Evolutionary conservation across 2,888 invertebrate genomes (phyloP).

Genomic region (Chrysina gloriosa): DNA sequence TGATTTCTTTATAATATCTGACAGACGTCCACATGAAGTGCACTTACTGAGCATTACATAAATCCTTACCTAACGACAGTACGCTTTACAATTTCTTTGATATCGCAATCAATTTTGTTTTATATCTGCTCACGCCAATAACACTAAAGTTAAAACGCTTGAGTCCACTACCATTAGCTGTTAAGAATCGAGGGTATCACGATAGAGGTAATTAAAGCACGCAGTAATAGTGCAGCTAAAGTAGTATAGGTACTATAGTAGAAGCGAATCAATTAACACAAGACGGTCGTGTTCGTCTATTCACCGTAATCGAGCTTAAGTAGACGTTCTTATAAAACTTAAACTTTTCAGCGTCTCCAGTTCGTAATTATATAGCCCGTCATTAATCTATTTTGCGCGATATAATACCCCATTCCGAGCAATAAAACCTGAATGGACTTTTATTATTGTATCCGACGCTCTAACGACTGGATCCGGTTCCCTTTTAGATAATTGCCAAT

Average conservation of each 20-base stretch:
- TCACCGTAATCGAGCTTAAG: neutral
- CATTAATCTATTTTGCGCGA: constrained; percentile 34
- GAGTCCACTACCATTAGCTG: constrained; percentile 3
- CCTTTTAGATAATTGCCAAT: constrained; percentile 38
- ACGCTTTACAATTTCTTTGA: neutral
- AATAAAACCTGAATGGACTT: constrained; percentile 31
- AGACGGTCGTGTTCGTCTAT: neutral
- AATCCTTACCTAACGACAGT: too few species aligned
- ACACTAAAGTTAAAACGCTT: neutral
- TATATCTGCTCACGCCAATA: neutral
- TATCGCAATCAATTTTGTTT: neutral
- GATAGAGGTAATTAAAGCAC: constrained; percentile 1
- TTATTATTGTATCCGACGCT: constrained; percentile 28
- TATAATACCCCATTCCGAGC: constrained; percentile 29
- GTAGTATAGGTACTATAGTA: neutral
- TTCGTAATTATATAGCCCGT: constrained; percentile 19
- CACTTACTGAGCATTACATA: too few species aligned
- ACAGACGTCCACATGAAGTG: too few species aligned
- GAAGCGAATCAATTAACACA: constrained; percentile 13
- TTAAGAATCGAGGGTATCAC: constrained; percentile 10
- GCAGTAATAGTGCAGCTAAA: neutral
- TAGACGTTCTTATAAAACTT: neutral
- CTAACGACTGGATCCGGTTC: constrained; percentile 26
- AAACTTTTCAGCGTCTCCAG: constrained; percentile 6
- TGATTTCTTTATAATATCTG: too few species aligned